Percentiles rank a stretch among this genome's conserved stretches.
phyloP scores from a whole-genome alignment of 2,113 vertebrate species.

The Tragelaphus strepsiceros region DNA sequence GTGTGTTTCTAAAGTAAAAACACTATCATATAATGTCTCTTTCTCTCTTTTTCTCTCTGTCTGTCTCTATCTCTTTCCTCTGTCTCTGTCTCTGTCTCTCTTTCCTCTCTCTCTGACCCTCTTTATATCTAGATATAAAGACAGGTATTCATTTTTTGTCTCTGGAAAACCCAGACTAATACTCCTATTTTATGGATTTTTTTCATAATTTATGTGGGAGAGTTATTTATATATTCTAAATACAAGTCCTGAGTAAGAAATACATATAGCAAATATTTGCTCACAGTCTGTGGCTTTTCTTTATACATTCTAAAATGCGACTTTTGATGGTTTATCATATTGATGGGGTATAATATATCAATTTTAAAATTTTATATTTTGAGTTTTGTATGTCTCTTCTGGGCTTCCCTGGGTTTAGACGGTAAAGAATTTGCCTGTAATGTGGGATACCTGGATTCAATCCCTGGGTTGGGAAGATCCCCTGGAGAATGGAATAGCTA shows the following conservation, averaged over 20 bases:
- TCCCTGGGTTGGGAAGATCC: background rate
- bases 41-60: background rate
- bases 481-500: background rate
- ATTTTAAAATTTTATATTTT: background rate
- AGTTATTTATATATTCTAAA: background rate
- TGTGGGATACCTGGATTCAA: background rate
- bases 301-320: background rate
- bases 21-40: background rate
- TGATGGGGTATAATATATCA: background rate
- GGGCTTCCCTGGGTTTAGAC: background rate
- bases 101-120: background rate
- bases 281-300: background rate
- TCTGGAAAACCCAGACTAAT: background rate
- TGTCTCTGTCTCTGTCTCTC: background rate
- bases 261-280: background rate
- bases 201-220: background rate
- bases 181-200: background rate
- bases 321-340: background rate
- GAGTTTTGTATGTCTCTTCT: background rate
- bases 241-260: background rate
- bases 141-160: background rate
- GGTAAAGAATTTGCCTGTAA: background rate
- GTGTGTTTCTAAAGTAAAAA: background rate
- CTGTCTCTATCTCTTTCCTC: background rate
- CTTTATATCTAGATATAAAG: background rate